A percentile compares a stretch with the other conserved stretches of the same genome.
phyloP scores from a whole-genome alignment of 2,797 vertebrate species.

The Ceyx erithaca region DNA sequence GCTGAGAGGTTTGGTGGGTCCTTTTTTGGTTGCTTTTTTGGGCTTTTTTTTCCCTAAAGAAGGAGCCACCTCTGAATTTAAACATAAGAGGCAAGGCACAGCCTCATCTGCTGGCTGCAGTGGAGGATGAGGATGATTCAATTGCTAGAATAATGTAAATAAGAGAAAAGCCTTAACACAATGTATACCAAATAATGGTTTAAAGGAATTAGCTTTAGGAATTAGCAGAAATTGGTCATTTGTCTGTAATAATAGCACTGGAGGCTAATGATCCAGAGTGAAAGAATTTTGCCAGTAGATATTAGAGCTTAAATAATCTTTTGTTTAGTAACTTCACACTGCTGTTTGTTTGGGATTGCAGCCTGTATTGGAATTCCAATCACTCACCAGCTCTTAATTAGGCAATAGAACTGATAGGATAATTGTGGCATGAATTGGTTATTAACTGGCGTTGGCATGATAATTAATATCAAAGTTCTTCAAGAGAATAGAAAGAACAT shows the following conservation, averaged over 20 bases:
- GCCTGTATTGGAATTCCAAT: conserved; percentile 74
- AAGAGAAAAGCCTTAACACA: conserved; percentile 75
- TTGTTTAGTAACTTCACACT: conserved; percentile 66
- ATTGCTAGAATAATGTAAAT: conserved; percentile 80
- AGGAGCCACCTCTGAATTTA: neutral
- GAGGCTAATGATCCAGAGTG: conserved; percentile 65
- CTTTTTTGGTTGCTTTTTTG: neutral
- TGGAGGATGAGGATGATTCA: neutral
- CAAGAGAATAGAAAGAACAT: neutral
- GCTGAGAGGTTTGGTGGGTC: neutral
- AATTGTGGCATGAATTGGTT: conserved; percentile 61
- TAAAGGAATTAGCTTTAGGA: conserved; percentile 71
- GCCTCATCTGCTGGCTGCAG: neutral
- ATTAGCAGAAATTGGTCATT: conserved; percentile 78
- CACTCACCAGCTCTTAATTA: conserved; percentile 77
- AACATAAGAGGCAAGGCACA: neutral
- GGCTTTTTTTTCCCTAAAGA: neutral
- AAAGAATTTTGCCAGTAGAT: conserved; percentile 76
- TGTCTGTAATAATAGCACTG: conserved; percentile 78
- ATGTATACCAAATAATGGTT: conserved; percentile 77
- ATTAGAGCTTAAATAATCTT: conserved; percentile 73
- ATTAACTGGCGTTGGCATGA: neutral
- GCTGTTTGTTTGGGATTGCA: conserved; percentile 71
- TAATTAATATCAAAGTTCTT: conserved; percentile 23
- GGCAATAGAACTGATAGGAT: conserved; percentile 46